A percentile compares a stretch with the other conserved stretches of the same genome.
Conservation (phyloP, 2,888 invertebrate species). For the Aleiodes alternator region DNA sequence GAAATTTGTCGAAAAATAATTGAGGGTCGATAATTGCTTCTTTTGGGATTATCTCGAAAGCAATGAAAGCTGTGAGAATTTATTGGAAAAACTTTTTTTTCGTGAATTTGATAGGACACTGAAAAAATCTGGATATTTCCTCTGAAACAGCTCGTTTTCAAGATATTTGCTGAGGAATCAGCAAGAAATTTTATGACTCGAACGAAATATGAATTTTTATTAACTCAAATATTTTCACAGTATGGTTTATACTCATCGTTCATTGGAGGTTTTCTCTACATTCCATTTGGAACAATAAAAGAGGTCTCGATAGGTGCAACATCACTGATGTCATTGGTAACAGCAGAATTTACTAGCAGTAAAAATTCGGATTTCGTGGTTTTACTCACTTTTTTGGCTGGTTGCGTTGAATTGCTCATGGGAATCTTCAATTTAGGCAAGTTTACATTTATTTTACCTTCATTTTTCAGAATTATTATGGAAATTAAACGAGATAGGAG, state of each 20-base stretch:
- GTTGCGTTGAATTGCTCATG: conserved; percentile 87
- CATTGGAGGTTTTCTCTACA: conserved; percentile 89
- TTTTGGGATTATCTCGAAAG: not conserved
- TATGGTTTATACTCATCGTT: conserved; percentile 96
- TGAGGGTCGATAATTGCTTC: not conserved
- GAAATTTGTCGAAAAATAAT: conserved; percentile 19
- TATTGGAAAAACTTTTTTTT: too few species aligned
- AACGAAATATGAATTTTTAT: not conserved
- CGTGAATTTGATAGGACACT: too few species aligned
- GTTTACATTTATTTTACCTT: conserved; percentile 44
- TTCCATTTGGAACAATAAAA: conserved; percentile 90
- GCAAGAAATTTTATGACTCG: not conserved
- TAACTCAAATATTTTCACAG: conserved; percentile 69
- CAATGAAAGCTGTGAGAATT: too few species aligned
- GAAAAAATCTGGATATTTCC: too few species aligned
- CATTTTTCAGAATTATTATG: too few species aligned
- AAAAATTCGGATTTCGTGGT: conserved; percentile 85
- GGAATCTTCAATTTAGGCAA: conserved; percentile 88
- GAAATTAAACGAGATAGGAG: too few species aligned
- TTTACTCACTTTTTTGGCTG: conserved; percentile 86
- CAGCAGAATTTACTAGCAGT: conserved; percentile 83
- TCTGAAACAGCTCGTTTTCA: not conserved
- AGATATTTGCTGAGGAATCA: too few species aligned
- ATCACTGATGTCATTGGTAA: conserved; percentile 92
- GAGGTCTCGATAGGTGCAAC: conserved; percentile 95